Conservation (phyloP, 2,113 vertebrate genomes). For the Channa maculata region DNA sequence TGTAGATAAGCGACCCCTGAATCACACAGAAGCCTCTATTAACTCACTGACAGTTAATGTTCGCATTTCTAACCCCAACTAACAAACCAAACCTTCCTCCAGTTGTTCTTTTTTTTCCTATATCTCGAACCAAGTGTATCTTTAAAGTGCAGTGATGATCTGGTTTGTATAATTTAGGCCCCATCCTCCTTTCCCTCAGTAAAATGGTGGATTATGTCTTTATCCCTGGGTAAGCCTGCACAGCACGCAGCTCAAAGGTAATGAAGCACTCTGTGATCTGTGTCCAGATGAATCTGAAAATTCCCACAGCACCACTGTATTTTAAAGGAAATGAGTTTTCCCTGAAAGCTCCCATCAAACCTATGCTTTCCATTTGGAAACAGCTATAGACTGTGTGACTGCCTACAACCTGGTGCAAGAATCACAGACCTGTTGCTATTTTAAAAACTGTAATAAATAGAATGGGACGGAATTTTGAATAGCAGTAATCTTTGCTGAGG, state of each 20-base stretch:
- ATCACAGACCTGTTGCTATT: conserved; percentile 37
- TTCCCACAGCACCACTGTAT: conserved; percentile 71
- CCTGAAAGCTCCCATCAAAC: conserved; percentile 51
- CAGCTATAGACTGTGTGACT: conserved; percentile 11
- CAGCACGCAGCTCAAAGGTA: conserved; percentile 80
- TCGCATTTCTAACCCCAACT: conserved; percentile 19
- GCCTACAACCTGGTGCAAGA: conserved; percentile 16
- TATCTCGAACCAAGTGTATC: background rate
- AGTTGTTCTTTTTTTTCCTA: conserved; percentile 26
- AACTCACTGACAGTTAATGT: conserved; percentile 24
- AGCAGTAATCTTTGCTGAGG: background rate
- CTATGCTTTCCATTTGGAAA: conserved; percentile 56
- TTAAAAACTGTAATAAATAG: background rate
- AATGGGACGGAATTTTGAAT: background rate
- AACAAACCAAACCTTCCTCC: conserved; percentile 42
- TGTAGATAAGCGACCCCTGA: conserved; percentile 26
- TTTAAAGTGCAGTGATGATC: conserved; percentile 59
- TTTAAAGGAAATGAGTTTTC: conserved; percentile 71
- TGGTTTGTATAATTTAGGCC: conserved; percentile 73
- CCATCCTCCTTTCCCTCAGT: conserved; percentile 71
- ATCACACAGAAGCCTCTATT: background rate
- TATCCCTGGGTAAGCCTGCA: conserved; percentile 79
- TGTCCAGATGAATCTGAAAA: conserved; percentile 72
- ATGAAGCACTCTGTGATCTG: conserved; percentile 80
- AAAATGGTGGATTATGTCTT: conserved; percentile 85